Base-by-base conservation (phyloP, 2,888 invertebrate species). In the Tiliacea aurago region DNA sequence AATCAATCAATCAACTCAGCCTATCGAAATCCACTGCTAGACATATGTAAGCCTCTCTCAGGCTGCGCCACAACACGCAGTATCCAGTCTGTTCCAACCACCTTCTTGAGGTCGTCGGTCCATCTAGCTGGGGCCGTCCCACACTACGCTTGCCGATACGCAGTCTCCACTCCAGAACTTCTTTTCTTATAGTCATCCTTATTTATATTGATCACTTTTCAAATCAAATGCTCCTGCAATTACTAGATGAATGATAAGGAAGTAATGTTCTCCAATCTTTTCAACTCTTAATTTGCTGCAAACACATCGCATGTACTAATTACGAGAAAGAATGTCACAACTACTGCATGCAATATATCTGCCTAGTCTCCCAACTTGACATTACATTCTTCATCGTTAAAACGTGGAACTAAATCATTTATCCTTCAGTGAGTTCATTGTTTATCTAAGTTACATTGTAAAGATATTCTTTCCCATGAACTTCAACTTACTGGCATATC, bases 361-460 rank as follows among this genome's bases (percentile, higher is more conserved):
- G 37, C 13, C 13, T 28, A 20, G 11, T 33, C 33, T 70, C 45
- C 20, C 23, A 55, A 28, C 9, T 23, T 45, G 15, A 28, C 33
- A 78, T 78, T 61, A 6, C 15, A 37, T 47, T 71, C 20, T 53
- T 28, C 20, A 15, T 37, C 18, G 18, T 9, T 64, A 76, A 76
- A 76, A 76, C 73, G 59, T 73, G 80, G n/a, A 53, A n/a, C 18
- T 37, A 10, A 13, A 55, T 61, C 23, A 53, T 75, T 61, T 53
- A 59, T 20, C 63, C 53, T 59, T 59, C 63, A 58, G 23, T 64
- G 13, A 41, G n/a, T 53, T 58, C 51, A 63, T 76, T 76, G 72
- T 76, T 51, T 59, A 10, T 0, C 5, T 7, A 20, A 41, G 41
- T 73, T 80, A 80, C 51, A 41, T 53, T 64, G 51, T 59, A 41